phyloP scores from a whole-genome alignment of 2,888 invertebrate species.

The Litoditis marina region DNA sequence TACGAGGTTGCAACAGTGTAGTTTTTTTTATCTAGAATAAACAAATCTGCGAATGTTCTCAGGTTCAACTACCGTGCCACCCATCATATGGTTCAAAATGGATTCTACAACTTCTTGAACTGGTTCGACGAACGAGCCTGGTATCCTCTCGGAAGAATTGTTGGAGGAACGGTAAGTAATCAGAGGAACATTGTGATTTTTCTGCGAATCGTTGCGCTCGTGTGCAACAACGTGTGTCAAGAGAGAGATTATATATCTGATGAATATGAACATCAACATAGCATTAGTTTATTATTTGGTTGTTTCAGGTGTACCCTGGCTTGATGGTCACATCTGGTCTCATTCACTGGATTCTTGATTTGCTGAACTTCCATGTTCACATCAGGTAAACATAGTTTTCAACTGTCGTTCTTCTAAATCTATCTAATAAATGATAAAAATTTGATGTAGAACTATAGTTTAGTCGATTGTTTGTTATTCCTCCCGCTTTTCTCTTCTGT shows the following conservation, averaged over 20 bases:
- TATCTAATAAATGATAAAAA: background rate
- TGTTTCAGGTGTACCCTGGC: constrained; percentile 84
- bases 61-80: constrained; percentile 99
- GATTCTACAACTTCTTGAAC: constrained; percentile 97
- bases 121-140: constrained; percentile 99
- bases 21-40: background rate
- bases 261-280: too few relatives aligned
- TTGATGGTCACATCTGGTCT: constrained; percentile 97
- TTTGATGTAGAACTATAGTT: too few relatives aligned
- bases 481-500: too few relatives aligned
- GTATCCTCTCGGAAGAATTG: constrained; percentile 97
- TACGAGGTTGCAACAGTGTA: background rate
- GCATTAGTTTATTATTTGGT: too few relatives aligned
- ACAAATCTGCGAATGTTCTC: constrained; percentile 27
- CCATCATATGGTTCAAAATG: constrained; percentile 97
- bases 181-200: too few relatives aligned
- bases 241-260: too few relatives aligned
- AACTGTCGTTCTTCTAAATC: constrained; percentile 68
- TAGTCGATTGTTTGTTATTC: background rate
- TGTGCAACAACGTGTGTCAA: too few relatives aligned
- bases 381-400: too few relatives aligned
- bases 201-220: background rate
- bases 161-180: constrained; percentile 82
- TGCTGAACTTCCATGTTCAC: constrained; percentile 91
- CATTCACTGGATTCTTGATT: constrained; percentile 86